Evolutionary conservation across 1,140 invertebrate species (phyloP), one percentile per base, ranked within the genome.

Genomic region (Drosophila triauraria): DNA sequence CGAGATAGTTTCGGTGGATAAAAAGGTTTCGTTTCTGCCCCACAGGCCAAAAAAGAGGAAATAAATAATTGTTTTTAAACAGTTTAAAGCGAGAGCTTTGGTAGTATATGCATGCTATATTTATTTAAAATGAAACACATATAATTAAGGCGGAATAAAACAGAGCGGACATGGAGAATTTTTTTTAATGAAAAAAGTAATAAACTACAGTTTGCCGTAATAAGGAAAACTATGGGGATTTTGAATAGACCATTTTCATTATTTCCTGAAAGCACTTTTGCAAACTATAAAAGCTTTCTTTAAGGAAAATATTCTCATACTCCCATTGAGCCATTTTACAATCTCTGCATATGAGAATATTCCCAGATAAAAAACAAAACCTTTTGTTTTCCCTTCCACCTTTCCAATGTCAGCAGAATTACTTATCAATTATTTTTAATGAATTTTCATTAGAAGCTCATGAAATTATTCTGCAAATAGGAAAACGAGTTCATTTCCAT

Each of bases 41-140:
- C 65, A 68, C 23, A 68, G 54, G 30, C 60, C 30, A 35, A 70
- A 67, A 70, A 67, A 67, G 35, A 68, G 67, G 63, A 70, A 70
- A 70, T 68, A 40, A 70, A 70, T 54, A 69, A 65, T 65, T 50
- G 60, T 65, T 65, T 17, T 65, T 65, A 50, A 50, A 50, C 35
- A 40, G 25, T 10, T 47, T 56, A n/a, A 57, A 54, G n/a, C 35
- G 35, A 30, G 46, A 23, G 47, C 46, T 51, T 44, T 65, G 20
- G 27, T 17, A 51, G 68, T 70, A 38, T 32, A 44, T 44, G 17
- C 38, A 30, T 13, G 57, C 27, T 17, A 64, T 17, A 64, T 70
- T 68, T 68, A 67, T 40, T 54, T 56, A 30, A 68, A 54, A 54
- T 20, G 30, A 40, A 67, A 40, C 27, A 46, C 4, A 20, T 46